These are phyloP conservation scores for Drosophila pallidifrons DNA, from an alignment of 1,140 invertebrate species.

Conservation along the genomic window DNA sequence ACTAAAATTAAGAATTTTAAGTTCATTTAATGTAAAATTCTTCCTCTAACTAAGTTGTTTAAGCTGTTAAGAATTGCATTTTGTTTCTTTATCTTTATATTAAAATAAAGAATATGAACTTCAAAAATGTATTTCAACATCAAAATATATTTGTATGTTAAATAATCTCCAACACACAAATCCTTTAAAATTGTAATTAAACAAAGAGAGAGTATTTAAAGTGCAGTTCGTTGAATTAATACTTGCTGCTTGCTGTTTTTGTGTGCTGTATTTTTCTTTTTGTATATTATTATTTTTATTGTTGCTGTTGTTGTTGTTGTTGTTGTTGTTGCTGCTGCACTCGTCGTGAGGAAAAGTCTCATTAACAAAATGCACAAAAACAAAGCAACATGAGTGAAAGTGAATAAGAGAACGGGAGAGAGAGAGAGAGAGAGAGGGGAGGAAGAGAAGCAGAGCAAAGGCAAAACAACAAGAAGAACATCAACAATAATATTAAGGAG, in stretches of 20 bases:
- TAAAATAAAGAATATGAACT: too few species aligned
- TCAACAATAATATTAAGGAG: slow-evolving; percentile 17
- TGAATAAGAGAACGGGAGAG: slow-evolving; percentile 27
- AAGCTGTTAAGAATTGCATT: too few species aligned
- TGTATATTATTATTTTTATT: slow-evolving; percentile 14
- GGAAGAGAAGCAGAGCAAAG: slow-evolving; percentile 7
- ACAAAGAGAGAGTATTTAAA: background rate
- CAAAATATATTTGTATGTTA: too few species aligned
- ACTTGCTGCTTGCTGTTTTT: background rate
- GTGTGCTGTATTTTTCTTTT: background rate
- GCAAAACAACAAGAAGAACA: slow-evolving; percentile 23
- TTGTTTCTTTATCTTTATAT: too few species aligned
- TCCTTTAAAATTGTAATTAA: too few species aligned
- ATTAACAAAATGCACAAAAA: slow-evolving; percentile 57
- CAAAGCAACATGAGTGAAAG: slow-evolving; percentile 44
- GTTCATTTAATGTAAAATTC: too few species aligned
- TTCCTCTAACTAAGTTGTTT: too few species aligned
- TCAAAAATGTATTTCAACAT: too few species aligned
- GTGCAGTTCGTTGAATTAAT: slow-evolving; percentile 37
- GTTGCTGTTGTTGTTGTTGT: background rate
- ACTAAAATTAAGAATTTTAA: too few species aligned
- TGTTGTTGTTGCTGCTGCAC: slow-evolving; percentile 25
- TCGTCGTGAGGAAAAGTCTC: slow-evolving; percentile 45
- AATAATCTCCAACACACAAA: too few species aligned
- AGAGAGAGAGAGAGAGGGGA: slow-evolving; percentile 5